A percentile compares a stretch with the other conserved stretches of the same genome.
Conservation (phyloP, 1,140 invertebrate genomes). For the Kradibia gibbosae region DNA sequence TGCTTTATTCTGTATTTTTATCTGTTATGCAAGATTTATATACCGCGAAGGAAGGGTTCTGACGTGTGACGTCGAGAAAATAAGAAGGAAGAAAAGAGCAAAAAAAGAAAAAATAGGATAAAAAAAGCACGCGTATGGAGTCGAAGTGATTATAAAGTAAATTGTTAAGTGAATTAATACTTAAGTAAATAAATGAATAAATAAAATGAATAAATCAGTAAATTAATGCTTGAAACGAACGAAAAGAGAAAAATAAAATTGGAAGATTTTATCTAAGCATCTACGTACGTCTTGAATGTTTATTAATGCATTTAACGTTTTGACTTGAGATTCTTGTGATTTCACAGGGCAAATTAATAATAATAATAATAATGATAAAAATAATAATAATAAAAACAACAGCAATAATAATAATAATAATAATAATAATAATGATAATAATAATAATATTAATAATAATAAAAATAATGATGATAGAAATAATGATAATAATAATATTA, state of each 20-base stretch:
- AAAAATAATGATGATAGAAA: too few species aligned
- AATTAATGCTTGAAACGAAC: conserved; percentile 24
- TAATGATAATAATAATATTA: too few species aligned
- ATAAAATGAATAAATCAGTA: not conserved
- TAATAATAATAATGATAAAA: too few species aligned
- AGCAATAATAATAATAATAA: too few species aligned
- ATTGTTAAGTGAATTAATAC: too few species aligned
- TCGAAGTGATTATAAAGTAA: too few species aligned
- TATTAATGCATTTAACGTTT: not conserved
- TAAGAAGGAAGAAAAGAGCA: not conserved
- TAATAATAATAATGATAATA: too few species aligned
- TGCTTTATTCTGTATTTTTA: too few species aligned
- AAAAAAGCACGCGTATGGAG: not conserved
- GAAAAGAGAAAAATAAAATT: conserved; percentile 45
- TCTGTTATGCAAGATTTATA: not conserved
- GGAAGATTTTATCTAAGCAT: conserved; percentile 46
- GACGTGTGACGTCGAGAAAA: not conserved
- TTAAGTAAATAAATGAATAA: too few species aligned
- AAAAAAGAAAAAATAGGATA: conserved; percentile 3
- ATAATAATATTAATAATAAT: too few species aligned
- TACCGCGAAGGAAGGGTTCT: conserved; percentile 32
- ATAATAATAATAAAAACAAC: too few species aligned
- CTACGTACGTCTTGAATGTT: not conserved
- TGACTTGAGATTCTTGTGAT: conserved; percentile 59
- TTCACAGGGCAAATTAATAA: conserved; percentile 57